These are phyloP conservation scores for Prosapia bicincta DNA, from an alignment of 2,888 invertebrate genomes.

Conservation along the genomic window DNA sequence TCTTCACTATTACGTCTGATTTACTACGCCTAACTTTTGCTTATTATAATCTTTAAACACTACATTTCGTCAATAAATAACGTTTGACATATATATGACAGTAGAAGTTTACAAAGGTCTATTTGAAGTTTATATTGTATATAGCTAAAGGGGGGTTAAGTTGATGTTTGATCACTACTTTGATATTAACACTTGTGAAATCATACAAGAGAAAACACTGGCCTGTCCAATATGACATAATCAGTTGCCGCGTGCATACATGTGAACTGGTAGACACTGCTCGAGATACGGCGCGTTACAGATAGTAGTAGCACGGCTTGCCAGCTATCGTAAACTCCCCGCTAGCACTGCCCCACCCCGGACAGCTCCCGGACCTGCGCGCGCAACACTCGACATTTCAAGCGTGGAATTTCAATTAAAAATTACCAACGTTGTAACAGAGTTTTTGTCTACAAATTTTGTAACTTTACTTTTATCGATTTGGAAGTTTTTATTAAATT, in stretches of 20 bases:
- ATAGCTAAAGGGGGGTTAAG: too few species aligned
- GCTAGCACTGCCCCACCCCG: background rate
- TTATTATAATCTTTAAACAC: too few species aligned
- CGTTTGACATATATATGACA: too few species aligned
- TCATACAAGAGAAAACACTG: too few species aligned
- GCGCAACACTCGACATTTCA: background rate
- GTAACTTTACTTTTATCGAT: background rate
- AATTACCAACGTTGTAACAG: background rate
- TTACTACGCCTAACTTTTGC: too few species aligned
- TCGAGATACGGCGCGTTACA: background rate
- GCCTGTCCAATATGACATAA: too few species aligned
- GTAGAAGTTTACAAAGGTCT: too few species aligned
- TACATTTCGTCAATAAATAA: too few species aligned
- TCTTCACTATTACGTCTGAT: too few species aligned
- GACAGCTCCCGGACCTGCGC: background rate
- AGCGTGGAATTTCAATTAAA: constrained; percentile 2
- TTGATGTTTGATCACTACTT: too few species aligned
- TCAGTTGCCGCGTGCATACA: background rate
- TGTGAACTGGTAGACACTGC: background rate
- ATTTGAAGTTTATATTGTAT: too few species aligned
- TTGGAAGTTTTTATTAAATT: background rate
- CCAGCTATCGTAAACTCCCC: background rate
- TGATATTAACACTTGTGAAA: too few species aligned
- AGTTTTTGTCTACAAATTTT: background rate
- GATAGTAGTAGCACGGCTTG: background rate